These are phyloP conservation scores for Cryptocephalus primarius DNA, from an alignment of 2,888 invertebrate species.

Conservation along the genomic window DNA sequence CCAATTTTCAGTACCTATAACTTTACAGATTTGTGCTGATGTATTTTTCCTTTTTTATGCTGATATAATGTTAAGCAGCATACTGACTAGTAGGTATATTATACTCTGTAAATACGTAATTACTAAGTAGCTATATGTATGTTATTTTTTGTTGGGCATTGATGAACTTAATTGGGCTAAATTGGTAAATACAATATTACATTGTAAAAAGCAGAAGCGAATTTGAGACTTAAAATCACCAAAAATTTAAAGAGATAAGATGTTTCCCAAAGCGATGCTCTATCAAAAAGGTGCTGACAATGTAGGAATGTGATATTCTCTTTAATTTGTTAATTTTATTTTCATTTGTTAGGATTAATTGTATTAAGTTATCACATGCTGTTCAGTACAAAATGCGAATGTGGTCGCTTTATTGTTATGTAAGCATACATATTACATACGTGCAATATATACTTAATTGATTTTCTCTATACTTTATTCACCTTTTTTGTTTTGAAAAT, in stretches of 20 bases:
- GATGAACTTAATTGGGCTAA: conserved; percentile 16
- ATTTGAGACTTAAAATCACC: too few species aligned
- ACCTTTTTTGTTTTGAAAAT: conserved; percentile 2
- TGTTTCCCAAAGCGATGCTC: conserved; percentile 5
- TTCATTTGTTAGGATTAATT: conserved; percentile 29
- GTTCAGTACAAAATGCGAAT: conserved; percentile 35
- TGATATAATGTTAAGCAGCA: conserved; percentile 19
- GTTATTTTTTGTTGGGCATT: conserved; percentile 28
- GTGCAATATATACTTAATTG: conserved; percentile 35
- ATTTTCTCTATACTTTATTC: conserved; percentile 15
- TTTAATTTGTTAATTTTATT: conserved; percentile 35
- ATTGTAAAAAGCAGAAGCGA: too few species aligned
- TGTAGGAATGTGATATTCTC: conserved; percentile 36
- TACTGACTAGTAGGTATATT: conserved; percentile 20
- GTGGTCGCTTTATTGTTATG: conserved; percentile 31
- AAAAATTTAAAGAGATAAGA: too few species aligned
- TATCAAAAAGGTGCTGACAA: conserved; percentile 34
- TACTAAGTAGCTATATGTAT: conserved; percentile 24
- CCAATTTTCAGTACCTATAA: too few species aligned
- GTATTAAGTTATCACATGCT: conserved; percentile 32
- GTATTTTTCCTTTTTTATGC: conserved; percentile 8
- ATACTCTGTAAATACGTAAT: conserved; percentile 22
- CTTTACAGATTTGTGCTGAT: too few species aligned
- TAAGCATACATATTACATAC: conserved; percentile 30
- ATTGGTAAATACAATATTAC: too few species aligned